Evolutionary conservation across 2,797 vertebrate genomes (phyloP).

Genomic region (Fistularia tabacaria): DNA sequence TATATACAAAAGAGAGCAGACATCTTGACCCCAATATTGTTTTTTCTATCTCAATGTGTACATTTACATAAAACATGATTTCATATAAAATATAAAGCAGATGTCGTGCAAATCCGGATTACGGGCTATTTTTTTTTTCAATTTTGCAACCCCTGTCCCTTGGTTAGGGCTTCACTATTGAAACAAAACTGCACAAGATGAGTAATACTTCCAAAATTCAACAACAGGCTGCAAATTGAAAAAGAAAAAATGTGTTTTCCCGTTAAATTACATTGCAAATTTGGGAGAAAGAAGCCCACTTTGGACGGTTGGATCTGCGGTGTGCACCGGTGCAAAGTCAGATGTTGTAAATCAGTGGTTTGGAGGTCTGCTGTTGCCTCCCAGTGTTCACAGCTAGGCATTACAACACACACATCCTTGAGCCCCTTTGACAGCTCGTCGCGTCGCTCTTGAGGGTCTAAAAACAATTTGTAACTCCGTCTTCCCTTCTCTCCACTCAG

Average conservation of each 20-base stretch:
- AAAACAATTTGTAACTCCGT: not conserved
- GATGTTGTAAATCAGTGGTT: not conserved
- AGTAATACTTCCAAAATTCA: no score
- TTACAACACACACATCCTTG: conserved; percentile 13
- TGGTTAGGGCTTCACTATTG: no score
- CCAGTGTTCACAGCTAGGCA: conserved; percentile 39
- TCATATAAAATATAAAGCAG: not conserved
- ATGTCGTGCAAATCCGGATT: no score
- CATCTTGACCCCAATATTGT: not conserved
- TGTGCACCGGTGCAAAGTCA: not conserved
- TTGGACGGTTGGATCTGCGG: no score
- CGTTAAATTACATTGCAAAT: no score
- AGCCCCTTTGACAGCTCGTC: not conserved
- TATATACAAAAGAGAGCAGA: not conserved
- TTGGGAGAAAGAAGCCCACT: no score
- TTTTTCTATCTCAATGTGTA: not conserved
- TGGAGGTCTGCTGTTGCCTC: conserved; percentile 32
- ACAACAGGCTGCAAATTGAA: no score
- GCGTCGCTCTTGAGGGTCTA: not conserved
- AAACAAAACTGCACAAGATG: no score
- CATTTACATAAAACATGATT: not conserved
- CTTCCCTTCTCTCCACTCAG: conserved; percentile 58
- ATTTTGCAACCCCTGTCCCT: not conserved
- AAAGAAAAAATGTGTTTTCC: no score
- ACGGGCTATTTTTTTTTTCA: not conserved